A percentile compares a stretch with the other conserved stretches of the same genome.
These are phyloP conservation scores for Drosophila varians DNA, from an alignment of 1,140 invertebrate species.

Conservation along the genomic window DNA sequence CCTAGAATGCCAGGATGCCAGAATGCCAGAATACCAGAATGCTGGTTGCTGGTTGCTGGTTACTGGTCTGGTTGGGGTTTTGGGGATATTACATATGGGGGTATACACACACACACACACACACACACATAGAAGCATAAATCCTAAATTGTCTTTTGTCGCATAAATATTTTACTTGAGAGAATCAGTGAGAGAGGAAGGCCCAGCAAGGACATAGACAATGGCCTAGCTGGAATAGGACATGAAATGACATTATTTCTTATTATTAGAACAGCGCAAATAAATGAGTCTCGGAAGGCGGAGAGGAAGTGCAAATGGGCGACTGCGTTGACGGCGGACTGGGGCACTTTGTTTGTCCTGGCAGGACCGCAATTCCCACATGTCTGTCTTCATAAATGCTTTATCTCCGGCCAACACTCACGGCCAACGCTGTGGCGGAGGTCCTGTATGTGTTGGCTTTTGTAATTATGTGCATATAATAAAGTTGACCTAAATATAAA, in stretches of 20 bases:
- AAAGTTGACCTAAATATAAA: conserved; percentile 76
- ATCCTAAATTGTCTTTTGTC: conserved; percentile 82
- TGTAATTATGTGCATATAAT: conserved; percentile 80
- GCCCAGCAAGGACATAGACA: conserved; percentile 45
- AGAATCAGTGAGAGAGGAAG: background rate
- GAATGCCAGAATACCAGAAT: too few relatives aligned
- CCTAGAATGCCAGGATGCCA: conserved; percentile 2
- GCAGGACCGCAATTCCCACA: conserved; percentile 62
- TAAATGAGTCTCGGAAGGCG: conserved; percentile 62
- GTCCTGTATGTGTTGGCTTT: conserved; percentile 60
- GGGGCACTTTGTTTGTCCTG: conserved; percentile 46
- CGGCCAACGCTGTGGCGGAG: background rate
- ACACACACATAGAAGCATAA: conserved; percentile 52
- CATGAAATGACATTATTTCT: conserved; percentile 74
- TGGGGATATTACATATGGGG: background rate
- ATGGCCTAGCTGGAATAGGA: conserved; percentile 52
- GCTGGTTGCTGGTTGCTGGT: conserved; percentile 12
- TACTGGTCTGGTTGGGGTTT: background rate
- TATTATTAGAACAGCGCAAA: conserved; percentile 76
- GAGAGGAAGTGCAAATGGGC: conserved; percentile 28
- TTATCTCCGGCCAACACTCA: conserved; percentile 68
- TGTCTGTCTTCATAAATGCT: conserved; percentile 75
- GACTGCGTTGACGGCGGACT: background rate
- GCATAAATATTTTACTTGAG: conserved; percentile 78
- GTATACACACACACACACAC: background rate